Evolutionary conservation across 2,797 vertebrate species (phyloP), one percentile per base, ranked within the genome.

Genomic region (Sebastolobus altivelis): DNA sequence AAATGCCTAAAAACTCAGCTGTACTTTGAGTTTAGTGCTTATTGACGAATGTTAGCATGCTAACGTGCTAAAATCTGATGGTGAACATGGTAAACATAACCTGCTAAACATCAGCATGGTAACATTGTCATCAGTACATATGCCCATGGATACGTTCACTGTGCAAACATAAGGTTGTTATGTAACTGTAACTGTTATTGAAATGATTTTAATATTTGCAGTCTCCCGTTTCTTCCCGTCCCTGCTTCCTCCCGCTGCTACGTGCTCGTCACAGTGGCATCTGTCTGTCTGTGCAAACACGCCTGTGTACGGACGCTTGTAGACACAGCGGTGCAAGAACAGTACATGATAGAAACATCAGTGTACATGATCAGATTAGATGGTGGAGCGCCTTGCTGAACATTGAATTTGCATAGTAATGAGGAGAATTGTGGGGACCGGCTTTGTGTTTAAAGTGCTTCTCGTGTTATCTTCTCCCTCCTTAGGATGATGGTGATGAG

Each of bases 361-460:
- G 31, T 12, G n/a, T 46, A 40, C 54, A 52, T 8, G 33, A 40
- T 54, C 74, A 72, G 31, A 72, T 79, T 37, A 65, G 62, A 54
- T 73, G 35, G 60, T 38, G 25, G 40, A 54, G 66, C 49, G 29
- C 33, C 27, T 76, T 12, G 7, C 37, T 33, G 27, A 59, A 33
- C 6, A 59, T 20, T 49, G 18, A 1, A 29, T 71, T 46, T 66
- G 35, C 71, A 37, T 72, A n/a, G 56, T 52, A 75, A 60, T 65
- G 16, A 83, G 13, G 29, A 29, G n/a, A 18, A 38, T 3, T 43
- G 14, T 13, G 0, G 1, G 12, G 43, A 40, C 14, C 16, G 38
- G 33, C 27, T 18, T 63, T 33, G 40, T 60, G 6, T 27, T 77
- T 38, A 38, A 22, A 49, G 31, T 63, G 33, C 61, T 27, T 54